Evolutionary conservation across 2,113 vertebrate species (phyloP).

Genomic region (Aspidoscelis tigris): DNA sequence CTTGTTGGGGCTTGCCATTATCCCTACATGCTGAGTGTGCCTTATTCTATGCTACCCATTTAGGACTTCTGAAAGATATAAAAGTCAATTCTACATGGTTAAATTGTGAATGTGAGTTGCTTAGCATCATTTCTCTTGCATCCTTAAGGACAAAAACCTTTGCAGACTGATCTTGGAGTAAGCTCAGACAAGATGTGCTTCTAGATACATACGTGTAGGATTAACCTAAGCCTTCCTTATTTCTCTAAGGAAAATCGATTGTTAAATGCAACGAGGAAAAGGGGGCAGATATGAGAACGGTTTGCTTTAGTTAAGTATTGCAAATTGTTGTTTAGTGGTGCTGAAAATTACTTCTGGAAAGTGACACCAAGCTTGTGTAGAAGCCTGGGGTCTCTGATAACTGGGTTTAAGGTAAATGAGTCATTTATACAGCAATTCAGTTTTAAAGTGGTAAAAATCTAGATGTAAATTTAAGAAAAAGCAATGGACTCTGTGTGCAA

Average conservation of each 20-base stretch:
- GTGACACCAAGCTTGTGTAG: fast-evolving
- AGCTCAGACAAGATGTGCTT: no score
- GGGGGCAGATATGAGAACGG: not conserved
- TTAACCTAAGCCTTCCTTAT: conserved; percentile 12
- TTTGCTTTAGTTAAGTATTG: conserved; percentile 1
- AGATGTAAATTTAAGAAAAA: not conserved
- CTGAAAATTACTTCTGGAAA: not conserved
- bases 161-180: no score
- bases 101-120: no score
- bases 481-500: not conserved
- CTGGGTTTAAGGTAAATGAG: not conserved
- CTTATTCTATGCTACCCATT: no score
- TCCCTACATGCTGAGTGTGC: no score
- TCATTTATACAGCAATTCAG: not conserved
- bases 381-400: not conserved
- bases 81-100: no score
- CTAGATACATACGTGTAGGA: not conserved
- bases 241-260: conserved; percentile 21
- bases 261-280: conserved; percentile 18
- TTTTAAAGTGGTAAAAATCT: conserved; percentile 13
- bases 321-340: conserved; percentile 18
- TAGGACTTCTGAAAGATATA: no score
- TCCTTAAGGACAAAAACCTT: no score
- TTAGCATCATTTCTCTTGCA: no score
- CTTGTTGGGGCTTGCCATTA: no score